These are phyloP conservation scores for Syngnathoides biaculeatus DNA, from an alignment of 2,113 vertebrate genomes.

Conservation along the genomic window DNA sequence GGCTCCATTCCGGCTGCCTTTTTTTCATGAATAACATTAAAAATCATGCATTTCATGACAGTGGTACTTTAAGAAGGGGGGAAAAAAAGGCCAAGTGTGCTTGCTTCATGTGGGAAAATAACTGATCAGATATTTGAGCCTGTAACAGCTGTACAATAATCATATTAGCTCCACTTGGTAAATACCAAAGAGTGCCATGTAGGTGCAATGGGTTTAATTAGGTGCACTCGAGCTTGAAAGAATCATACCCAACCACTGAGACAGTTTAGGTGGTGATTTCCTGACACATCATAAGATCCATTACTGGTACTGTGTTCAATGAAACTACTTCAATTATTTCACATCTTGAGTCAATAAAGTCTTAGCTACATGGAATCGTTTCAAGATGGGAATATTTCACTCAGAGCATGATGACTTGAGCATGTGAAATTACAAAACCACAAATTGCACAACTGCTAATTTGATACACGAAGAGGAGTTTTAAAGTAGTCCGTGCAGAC, in stretches of 20 bases:
- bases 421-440: conserved; percentile 36
- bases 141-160: conserved; percentile 14
- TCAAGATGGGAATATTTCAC: conserved; percentile 47
- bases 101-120: neutral
- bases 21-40: too few relatives aligned
- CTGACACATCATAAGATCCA: conserved; percentile 35
- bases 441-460: conserved; percentile 20
- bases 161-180: conserved; percentile 2
- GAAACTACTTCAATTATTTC: conserved; percentile 36
- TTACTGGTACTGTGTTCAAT: conserved; percentile 34
- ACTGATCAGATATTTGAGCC: conserved; percentile 1
- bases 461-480: conserved; percentile 26
- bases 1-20: too few relatives aligned
- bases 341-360: conserved; percentile 56
- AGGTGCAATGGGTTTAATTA: neutral
- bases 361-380: conserved; percentile 39
- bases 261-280: conserved; percentile 24
- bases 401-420: conserved; percentile 26
- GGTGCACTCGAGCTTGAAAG: conserved; percentile 26
- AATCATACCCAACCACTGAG: conserved; percentile 19
- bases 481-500: conserved; percentile 14
- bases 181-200: conserved; percentile 2
- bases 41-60: too few relatives aligned
- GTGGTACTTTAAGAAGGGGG: too few relatives aligned
- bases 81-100: too few relatives aligned